Percentiles rank a stretch among this genome's conserved stretches.
Conservation (phyloP, 2,113 vertebrate genomes). For the Accipiter virgatus region DNA sequence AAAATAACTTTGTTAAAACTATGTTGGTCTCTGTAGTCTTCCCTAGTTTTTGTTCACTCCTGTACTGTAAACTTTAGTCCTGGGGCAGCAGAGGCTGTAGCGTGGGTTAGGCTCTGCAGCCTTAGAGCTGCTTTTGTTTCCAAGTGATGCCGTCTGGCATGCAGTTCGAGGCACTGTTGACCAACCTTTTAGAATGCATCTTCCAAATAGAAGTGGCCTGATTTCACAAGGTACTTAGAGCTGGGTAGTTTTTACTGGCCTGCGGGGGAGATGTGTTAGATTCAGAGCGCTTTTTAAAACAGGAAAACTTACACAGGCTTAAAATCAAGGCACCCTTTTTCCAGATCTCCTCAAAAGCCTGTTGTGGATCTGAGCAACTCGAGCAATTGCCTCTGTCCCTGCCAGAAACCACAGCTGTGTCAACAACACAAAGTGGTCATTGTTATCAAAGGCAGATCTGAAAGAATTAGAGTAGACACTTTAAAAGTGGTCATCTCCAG, state of each 20-base stretch:
- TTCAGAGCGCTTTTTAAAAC: neutral
- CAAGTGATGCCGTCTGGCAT: neutral
- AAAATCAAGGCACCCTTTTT: neutral
- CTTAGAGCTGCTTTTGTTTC: neutral
- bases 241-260: neutral
- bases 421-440: slow-evolving; percentile 19
- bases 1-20: neutral
- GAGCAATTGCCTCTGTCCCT: neutral
- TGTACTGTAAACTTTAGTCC: neutral
- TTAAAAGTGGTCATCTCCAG: slow-evolving; percentile 42
- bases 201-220: neutral
- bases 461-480: slow-evolving; percentile 22
- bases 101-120: neutral
- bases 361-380: slow-evolving; percentile 9
- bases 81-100: neutral
- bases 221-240: neutral
- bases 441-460: slow-evolving; percentile 52
- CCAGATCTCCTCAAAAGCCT: neutral
- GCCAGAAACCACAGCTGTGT: slow-evolving; percentile 62
- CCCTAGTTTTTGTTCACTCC: neutral
- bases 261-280: neutral
- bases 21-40: neutral
- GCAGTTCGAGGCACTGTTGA: neutral
- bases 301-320: neutral
- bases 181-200: neutral